A percentile compares a stretch with the other conserved stretches of the same genome.
Evolutionary conservation across 2,888 invertebrate genomes (phyloP).

Genomic region (Parapristionchus giblindavisi): DNA sequence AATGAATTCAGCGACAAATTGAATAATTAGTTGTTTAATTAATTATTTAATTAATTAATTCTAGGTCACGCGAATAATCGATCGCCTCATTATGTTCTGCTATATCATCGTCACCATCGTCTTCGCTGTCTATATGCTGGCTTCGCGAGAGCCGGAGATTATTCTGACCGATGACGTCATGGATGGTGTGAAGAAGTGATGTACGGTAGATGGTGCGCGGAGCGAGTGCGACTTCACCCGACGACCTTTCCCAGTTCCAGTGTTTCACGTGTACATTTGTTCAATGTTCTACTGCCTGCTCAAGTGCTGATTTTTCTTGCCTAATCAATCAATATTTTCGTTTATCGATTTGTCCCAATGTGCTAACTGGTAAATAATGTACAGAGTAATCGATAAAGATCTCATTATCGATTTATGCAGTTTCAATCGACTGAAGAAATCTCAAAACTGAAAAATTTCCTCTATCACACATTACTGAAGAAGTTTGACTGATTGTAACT

Average conservation of each 20-base stretch:
- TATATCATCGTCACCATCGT: slow-evolving; percentile 59
- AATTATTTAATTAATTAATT: no score
- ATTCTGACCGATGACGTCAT: slow-evolving; percentile 57
- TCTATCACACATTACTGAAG: no score
- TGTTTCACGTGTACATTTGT: neutral
- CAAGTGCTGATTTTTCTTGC: slow-evolving; percentile 15
- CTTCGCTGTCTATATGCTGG: slow-evolving; percentile 63
- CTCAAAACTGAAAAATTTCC: no score
- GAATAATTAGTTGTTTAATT: no score
- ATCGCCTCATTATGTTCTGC: slow-evolving; percentile 63
- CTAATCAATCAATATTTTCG: neutral
- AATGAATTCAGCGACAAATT: no score
- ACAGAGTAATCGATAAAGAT: no score
- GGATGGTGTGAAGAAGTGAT: slow-evolving; percentile 52
- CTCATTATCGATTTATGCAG: no score
- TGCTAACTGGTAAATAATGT: slow-evolving; percentile 3
- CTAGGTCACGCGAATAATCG: slow-evolving; percentile 60
- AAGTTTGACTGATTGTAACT: no score
- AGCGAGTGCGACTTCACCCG: neutral
- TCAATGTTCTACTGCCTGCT: neutral
- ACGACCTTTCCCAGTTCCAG: slow-evolving; percentile 1
- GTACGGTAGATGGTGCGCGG: neutral
- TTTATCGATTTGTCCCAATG: neutral
- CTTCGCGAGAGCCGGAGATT: slow-evolving; percentile 56
- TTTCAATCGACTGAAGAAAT: no score